These are phyloP conservation scores for Drosophila arawakana DNA, from an alignment of 1,140 invertebrate genomes.

Conservation along the genomic window DNA sequence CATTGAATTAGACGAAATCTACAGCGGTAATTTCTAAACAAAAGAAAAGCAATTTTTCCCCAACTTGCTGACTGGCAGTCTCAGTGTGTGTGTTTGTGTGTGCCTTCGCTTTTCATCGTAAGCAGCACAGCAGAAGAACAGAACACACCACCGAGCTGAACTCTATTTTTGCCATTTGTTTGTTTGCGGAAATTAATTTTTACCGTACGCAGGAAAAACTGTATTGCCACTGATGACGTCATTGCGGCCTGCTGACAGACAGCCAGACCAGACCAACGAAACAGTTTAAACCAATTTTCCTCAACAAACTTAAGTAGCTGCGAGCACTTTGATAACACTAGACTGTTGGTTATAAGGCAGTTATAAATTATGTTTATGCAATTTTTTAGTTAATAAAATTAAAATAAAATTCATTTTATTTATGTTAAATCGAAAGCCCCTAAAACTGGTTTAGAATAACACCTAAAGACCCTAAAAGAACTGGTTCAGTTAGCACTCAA, in stretches of 20 bases:
- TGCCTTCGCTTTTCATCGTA: conserved; percentile 23
- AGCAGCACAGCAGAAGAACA: background rate
- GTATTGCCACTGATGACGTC: conserved; percentile 29
- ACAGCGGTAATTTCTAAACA: conserved; percentile 33
- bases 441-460: background rate
- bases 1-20: conserved; percentile 23
- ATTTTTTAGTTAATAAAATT: no score
- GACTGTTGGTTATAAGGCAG: background rate
- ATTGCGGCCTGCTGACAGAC: conserved; percentile 32
- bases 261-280: background rate
- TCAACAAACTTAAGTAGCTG: background rate
- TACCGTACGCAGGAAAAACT: conserved; percentile 38
- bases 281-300: conserved; percentile 2
- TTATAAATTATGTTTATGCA: no score
- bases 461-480: background rate
- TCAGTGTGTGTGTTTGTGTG: background rate
- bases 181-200: conserved; percentile 47
- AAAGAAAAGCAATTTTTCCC: conserved; percentile 34
- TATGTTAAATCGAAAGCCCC: no score
- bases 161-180: conserved; percentile 47
- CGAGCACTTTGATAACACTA: conserved; percentile 5
- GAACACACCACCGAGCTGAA: background rate
- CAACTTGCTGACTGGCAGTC: conserved; percentile 1
- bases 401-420: no score
- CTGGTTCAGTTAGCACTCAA: background rate